Evolutionary conservation across 1,140 invertebrate genomes (phyloP), one percentile per base, ranked within the genome.

Genomic region (Maniola jurtina): DNA sequence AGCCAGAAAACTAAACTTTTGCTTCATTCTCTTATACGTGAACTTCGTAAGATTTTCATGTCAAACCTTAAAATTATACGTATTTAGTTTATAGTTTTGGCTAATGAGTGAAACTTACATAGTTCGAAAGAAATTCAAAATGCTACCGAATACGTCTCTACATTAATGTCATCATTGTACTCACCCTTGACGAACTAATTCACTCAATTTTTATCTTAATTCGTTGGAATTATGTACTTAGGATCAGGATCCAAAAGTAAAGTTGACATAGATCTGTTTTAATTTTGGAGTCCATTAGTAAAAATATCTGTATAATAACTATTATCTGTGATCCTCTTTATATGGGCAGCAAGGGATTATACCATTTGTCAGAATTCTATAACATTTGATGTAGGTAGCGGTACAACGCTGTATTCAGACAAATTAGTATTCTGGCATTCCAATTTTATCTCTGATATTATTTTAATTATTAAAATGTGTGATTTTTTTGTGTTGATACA

Each of bases 231-330:
- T 63, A 33, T 63, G 40, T 35, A 52, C 59, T 55, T 63, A 36
- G 57, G 42, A 58, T 65, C 25, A 52, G 55, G 13, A 65, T 58
- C 52, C 47, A 42, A 16, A 65, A 52, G 56, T 25, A 34, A 48
- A 38, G 33, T 66, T 66, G 70, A 67, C 69, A 71, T 35, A 45
- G 54, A 66, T 66, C 68, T 59, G 36, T 64, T 58, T 38, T 33
- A 59, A 70, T 64, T 73, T 61, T 13, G 6, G 58, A 64, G 62
- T 70, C 71, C 67, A 70, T 70, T 66, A 73, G 70, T 42, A 38
- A 64, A 64, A 61, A 67, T 59, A 48, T 64, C 40, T 63, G 58
- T 58, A 40, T 66, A 45, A 66, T 66, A 64, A 47, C 25, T 70
- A 61, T 70, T 57, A 70, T 70, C 66, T 72, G 16, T 45, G 25